These are phyloP conservation scores for Coptodon bakossiorum DNA, from an alignment of 2,113 vertebrate genomes.

Conservation along the genomic window DNA sequence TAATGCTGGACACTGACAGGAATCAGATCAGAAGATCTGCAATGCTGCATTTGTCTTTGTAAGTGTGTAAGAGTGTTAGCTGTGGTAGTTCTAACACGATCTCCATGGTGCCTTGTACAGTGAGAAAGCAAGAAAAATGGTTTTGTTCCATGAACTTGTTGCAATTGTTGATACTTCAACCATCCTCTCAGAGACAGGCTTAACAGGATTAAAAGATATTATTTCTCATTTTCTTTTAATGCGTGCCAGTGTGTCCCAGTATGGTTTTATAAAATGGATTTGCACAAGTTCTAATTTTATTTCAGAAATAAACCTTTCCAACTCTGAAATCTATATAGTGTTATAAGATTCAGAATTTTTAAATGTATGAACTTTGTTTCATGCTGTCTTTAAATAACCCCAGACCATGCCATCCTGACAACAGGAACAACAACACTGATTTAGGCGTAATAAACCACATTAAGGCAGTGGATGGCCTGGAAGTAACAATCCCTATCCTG, in stretches of 20 bases:
- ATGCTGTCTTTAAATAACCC: background rate
- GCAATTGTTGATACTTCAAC: background rate
- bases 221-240: background rate
- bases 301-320: background rate
- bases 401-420: background rate
- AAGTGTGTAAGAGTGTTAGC: background rate
- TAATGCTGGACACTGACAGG: background rate
- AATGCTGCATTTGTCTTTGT: background rate
- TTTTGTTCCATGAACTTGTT: background rate
- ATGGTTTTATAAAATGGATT: rapidly evolving
- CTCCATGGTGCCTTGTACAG: background rate
- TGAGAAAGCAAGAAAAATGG: background rate
- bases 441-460: background rate
- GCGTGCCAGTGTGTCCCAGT: background rate
- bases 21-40: background rate
- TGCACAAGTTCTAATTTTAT: background rate
- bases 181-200: background rate
- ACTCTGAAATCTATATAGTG: background rate
- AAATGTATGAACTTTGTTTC: background rate
- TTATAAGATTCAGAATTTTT: rapidly evolving
- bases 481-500: background rate
- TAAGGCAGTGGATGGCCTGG: background rate
- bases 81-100: background rate
- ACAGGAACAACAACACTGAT: background rate
- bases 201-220: background rate